phyloP scores from a whole-genome alignment of 2,797 vertebrate genomes.

The Nothura maculosa region DNA sequence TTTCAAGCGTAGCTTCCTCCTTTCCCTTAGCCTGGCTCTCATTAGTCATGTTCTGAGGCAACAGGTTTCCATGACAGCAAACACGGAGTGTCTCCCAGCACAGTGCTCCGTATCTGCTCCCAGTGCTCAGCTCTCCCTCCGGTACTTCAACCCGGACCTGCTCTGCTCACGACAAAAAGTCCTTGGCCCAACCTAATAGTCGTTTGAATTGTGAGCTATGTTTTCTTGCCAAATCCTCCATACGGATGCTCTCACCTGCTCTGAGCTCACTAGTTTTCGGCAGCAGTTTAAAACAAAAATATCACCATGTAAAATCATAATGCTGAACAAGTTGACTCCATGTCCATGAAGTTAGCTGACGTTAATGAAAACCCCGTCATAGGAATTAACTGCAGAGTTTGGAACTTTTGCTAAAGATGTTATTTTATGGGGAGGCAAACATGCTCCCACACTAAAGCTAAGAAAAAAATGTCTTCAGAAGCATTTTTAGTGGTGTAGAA shows the following conservation, averaged over 20 bases:
- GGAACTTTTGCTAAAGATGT: slow-evolving; percentile 13
- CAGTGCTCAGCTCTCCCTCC: slow-evolving; percentile 3
- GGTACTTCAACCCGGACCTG: background rate
- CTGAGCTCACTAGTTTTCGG: slow-evolving; percentile 1
- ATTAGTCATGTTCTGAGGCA: slow-evolving; percentile 72
- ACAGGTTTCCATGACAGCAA: slow-evolving; percentile 79
- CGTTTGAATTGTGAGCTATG: background rate
- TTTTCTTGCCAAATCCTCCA: background rate
- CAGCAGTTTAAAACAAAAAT: background rate
- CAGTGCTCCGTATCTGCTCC: slow-evolving; percentile 19
- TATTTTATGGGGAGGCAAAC: background rate
- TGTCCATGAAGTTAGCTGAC: background rate
- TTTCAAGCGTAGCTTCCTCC: slow-evolving; percentile 35
- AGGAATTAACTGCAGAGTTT: background rate
- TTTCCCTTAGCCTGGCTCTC: slow-evolving; percentile 25
- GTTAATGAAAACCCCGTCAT: background rate
- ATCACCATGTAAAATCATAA: background rate
- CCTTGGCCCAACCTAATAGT: background rate
- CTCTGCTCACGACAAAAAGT: background rate
- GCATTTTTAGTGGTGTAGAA: background rate
- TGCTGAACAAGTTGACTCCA: background rate
- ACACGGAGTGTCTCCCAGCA: slow-evolving; percentile 50
- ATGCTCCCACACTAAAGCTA: background rate
- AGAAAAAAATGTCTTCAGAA: background rate
- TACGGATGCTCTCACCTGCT: slow-evolving; percentile 4